phyloP scores from a whole-genome alignment of 1,140 invertebrate genomes.

The Drosophila rufa region DNA sequence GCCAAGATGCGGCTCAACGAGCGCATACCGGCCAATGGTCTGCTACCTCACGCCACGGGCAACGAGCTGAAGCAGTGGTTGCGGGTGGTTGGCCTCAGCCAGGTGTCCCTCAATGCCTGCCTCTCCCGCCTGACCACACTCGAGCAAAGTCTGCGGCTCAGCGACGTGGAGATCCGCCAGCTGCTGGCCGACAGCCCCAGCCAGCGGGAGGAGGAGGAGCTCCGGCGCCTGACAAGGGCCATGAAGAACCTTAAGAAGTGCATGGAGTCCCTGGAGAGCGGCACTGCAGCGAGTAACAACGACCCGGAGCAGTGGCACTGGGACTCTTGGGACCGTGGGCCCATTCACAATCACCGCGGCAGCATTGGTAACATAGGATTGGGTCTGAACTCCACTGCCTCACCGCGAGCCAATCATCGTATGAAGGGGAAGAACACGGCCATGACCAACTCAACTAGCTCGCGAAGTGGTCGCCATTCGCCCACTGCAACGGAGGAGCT shows the following conservation, averaged over 20 bases:
- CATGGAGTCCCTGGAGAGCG: constrained; percentile 65
- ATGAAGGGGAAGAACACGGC: constrained; percentile 47
- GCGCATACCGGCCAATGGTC: constrained; percentile 86
- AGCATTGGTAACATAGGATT: constrained; percentile 74
- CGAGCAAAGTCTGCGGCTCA: constrained; percentile 92
- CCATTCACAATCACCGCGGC: constrained; percentile 81
- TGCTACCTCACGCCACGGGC: constrained; percentile 87
- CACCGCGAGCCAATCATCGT: constrained; percentile 71
- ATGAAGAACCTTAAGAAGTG: constrained; percentile 91
- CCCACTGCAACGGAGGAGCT: constrained; percentile 48
- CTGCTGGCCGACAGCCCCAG: constrained; percentile 89
- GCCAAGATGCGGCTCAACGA: constrained; percentile 91
- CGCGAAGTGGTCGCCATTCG: constrained; percentile 57
- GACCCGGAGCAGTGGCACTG: constrained; percentile 91
- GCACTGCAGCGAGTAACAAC: constrained; percentile 63
- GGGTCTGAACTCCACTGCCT: constrained; percentile 50
- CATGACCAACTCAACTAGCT: constrained; percentile 23
- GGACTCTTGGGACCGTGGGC: constrained; percentile 94
- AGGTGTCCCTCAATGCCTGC: constrained; percentile 85
- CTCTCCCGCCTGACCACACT: constrained; percentile 89
- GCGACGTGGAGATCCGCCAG: constrained; percentile 92
- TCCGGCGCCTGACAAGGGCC: constrained; percentile 91
- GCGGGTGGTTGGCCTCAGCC: constrained; percentile 89
- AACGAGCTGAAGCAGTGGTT: constrained; percentile 93
- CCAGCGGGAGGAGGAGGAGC: constrained; percentile 94